Evolutionary conservation across 2,888 invertebrate species (phyloP), one percentile per base, ranked within the genome.

Genomic region (Eurytoma californica): DNA sequence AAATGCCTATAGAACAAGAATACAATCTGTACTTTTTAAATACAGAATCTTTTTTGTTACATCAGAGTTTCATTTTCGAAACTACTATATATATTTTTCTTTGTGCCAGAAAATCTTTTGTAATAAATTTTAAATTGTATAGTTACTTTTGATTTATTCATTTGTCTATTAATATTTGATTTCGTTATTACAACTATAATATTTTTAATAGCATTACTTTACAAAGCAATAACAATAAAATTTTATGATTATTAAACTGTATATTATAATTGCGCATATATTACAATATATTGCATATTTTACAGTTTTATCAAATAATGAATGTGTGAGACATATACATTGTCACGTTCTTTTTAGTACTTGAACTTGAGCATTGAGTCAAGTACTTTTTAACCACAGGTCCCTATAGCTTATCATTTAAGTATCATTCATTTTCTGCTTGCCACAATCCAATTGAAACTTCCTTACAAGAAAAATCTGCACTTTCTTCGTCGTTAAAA

Each of bases 91-190:
- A 39, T 63, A 39, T 63, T 68, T 55, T n/a, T 68, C 65, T 79
- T 65, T 65, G 65, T 79, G 63, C 30, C 79, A 67, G 61, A 61
- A 28, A 47, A 69, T 58, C 65, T 63, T 74, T 72, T 57, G n/a
- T 61, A 73, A 79, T 61, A 79, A 78, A 72, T 61, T 57, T 65
- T 28, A 69, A 16, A 53, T 39, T 67, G 13, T 58, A 67, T 51
- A 49, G 3, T n/a, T 74, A 74, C 28, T 28, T 58, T 63, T 30
- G 13, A 51, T 49, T 16, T 74, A 58, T 49, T 58, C 39, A 30
- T 65, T 61, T 39, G 39, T 39, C 9, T 9, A 68, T 55, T 55
- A 18, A 4, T 53, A 67, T 16, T 18, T 68, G 13, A 51, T 13
- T 12, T 18, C 39, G 18, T 20, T 47, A 13, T 3, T 39, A 9